These are phyloP conservation scores for Hyppa rectilinea DNA, from an alignment of 2,888 invertebrate species.

Conservation along the genomic window DNA sequence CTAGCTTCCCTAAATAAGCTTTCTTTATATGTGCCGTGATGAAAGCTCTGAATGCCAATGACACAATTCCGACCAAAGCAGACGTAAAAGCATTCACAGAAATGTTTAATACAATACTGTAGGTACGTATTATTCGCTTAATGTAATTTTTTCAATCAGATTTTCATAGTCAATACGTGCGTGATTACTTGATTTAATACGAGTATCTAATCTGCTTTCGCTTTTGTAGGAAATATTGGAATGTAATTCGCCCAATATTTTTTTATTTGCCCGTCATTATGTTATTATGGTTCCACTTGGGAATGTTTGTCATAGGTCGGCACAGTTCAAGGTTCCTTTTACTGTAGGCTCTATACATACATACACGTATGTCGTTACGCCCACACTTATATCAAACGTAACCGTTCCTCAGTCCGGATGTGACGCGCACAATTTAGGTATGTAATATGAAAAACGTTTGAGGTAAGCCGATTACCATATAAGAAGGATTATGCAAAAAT, in stretches of 20 bases:
- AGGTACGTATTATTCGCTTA: slow-evolving; percentile 27
- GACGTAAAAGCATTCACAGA: slow-evolving; percentile 28
- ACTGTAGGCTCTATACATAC: slow-evolving; percentile 35
- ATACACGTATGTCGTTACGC: slow-evolving; percentile 24
- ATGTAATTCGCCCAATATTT: slow-evolving; percentile 50
- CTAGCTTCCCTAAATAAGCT: slow-evolving; percentile 31
- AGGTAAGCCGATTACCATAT: slow-evolving; percentile 63
- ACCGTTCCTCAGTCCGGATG: slow-evolving; percentile 30
- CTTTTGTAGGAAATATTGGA: slow-evolving; percentile 52
- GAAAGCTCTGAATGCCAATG: slow-evolving; percentile 42
- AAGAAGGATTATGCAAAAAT: slow-evolving; percentile 63
- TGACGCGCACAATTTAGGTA: slow-evolving; percentile 43
- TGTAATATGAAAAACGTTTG: slow-evolving; percentile 60
- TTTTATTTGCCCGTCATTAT: slow-evolving; percentile 46
- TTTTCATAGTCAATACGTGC: slow-evolving; percentile 51
- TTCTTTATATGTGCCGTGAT: slow-evolving; percentile 11
- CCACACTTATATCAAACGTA: slow-evolving; percentile 28
- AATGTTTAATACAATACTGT: slow-evolving; percentile 26
- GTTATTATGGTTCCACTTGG: slow-evolving; percentile 45
- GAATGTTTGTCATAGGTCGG: slow-evolving; percentile 60
- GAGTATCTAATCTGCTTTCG: slow-evolving; percentile 49
- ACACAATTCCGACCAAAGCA: slow-evolving; percentile 28
- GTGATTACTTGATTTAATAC: slow-evolving; percentile 58
- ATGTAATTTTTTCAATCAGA: slow-evolving; percentile 47
- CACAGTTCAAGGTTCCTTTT: slow-evolving; percentile 50